Percentiles rank a stretch among this genome's conserved stretches.
Evolutionary conservation across 2,113 vertebrate genomes (phyloP).

Genomic region (Coptodon rendalli): DNA sequence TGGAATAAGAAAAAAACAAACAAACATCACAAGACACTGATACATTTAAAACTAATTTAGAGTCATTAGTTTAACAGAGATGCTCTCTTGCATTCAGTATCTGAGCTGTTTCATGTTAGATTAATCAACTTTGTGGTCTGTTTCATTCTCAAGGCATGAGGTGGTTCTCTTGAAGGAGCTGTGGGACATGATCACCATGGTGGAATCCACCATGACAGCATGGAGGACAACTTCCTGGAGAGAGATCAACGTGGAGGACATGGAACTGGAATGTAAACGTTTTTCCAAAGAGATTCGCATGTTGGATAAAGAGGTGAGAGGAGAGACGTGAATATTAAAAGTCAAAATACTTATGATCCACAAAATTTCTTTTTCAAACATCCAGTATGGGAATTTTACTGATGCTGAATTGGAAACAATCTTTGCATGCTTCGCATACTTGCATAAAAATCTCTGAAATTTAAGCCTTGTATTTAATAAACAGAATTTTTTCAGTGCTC

Average conservation of each 20-base stretch:
- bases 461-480: neutral
- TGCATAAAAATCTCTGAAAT: neutral
- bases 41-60: constrained; percentile 1
- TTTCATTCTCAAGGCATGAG: constrained; percentile 53
- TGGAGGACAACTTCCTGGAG: constrained; percentile 86
- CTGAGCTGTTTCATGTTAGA: neutral
- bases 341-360: neutral
- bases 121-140: neutral
- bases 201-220: constrained; percentile 75
- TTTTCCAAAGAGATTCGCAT: constrained; percentile 80
- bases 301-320: constrained; percentile 84
- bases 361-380: neutral
- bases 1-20: neutral
- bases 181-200: constrained; percentile 81
- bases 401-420: neutral
- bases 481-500: neutral
- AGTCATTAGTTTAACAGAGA: neutral
- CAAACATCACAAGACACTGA: neutral
- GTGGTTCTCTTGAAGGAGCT: constrained; percentile 80
- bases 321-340: neutral
- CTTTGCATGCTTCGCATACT: neutral
- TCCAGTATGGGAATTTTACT: neutral
- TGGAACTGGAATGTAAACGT: constrained; percentile 86
- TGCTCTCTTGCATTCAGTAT: neutral
- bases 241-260: constrained; percentile 84